Conservation (phyloP, 2,113 vertebrate species). For the Podarcis muralis region DNA sequence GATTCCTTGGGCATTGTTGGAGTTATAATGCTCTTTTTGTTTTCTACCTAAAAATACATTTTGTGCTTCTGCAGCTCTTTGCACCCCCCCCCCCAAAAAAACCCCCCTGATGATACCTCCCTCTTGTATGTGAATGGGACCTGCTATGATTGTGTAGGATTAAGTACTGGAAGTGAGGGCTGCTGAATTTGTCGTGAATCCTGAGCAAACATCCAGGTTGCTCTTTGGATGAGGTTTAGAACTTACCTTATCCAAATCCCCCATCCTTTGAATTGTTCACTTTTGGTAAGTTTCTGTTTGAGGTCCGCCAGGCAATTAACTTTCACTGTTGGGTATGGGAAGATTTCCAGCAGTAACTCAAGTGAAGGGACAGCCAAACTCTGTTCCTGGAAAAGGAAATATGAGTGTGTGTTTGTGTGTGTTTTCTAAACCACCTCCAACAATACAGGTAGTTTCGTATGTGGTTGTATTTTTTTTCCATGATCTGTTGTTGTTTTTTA, state of each 20-base stretch:
- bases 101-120: too few species aligned
- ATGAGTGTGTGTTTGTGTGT: neutral
- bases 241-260: neutral
- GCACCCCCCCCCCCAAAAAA: too few species aligned
- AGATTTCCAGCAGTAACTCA: neutral
- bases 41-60: neutral
- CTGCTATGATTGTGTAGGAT: neutral
- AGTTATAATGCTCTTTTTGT: too few species aligned
- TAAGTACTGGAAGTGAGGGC: neutral
- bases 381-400: neutral
- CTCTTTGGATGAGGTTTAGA: neutral
- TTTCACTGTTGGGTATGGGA: neutral
- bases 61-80: neutral
- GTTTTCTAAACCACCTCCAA: neutral
- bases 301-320: conserved; percentile 1
- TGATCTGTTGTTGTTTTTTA: neutral
- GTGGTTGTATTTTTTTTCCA: neutral
- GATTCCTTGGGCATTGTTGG: too few species aligned
- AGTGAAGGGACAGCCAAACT: neutral
- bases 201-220: neutral
- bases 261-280: neutral
- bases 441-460: neutral
- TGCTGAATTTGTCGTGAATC: neutral
- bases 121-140: too few species aligned
- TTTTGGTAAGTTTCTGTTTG: conserved; percentile 15